These are phyloP conservation scores for Camelus dromedarius DNA, from an alignment of 2,113 vertebrate genomes.

Conservation along the genomic window DNA sequence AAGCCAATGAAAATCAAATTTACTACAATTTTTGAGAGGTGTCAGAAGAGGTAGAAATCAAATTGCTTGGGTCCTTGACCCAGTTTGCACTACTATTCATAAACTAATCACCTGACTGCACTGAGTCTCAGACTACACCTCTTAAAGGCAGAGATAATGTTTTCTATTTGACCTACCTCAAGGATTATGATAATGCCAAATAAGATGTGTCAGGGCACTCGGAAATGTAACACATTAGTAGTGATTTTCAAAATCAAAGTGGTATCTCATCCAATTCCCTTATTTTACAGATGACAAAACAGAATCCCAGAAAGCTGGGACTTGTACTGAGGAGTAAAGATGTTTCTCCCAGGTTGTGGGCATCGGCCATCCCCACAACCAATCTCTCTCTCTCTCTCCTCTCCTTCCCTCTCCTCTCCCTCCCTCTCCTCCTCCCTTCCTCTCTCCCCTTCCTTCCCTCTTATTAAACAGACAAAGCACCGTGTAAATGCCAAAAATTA, in stretches of 20 bases:
- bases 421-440: too few relatives aligned
- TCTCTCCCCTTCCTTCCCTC: neutral
- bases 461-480: neutral
- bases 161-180: neutral
- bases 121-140: neutral
- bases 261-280: neutral
- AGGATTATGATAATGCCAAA: neutral
- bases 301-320: neutral
- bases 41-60: constrained; percentile 32
- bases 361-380: neutral
- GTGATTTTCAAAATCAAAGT: constrained; percentile 52
- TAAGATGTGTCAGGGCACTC: neutral
- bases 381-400: too few relatives aligned
- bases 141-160: neutral
- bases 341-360: neutral
- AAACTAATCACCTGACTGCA: neutral
- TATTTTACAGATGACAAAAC: neutral
- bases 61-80: neutral
- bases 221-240: neutral
- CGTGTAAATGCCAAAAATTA: neutral
- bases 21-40: neutral
- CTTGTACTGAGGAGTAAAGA: neutral
- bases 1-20: constrained; percentile 24
- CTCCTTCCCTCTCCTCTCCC: neutral
- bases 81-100: neutral